Conservation (phyloP, 1,140 invertebrate species). For the Hesperophylax magnus region DNA sequence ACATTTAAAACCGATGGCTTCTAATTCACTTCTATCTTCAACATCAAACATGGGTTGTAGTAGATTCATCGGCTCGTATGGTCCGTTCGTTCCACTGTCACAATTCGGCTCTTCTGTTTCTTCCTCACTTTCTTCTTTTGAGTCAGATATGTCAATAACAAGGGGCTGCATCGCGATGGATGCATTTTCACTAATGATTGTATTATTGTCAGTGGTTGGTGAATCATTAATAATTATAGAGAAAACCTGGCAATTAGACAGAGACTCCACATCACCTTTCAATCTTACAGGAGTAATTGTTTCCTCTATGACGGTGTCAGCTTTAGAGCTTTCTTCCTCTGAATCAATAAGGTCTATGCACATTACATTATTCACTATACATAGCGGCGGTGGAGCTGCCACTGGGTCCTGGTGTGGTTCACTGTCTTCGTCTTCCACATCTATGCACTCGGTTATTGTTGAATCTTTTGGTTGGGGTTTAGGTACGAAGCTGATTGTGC, state of each 20-base stretch:
- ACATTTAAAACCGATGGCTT: constrained; percentile 9
- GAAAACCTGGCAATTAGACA: too few relatives aligned
- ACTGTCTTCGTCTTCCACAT: constrained; percentile 1
- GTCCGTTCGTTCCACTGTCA: too few relatives aligned
- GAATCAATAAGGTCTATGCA: constrained; percentile 3
- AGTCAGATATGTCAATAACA: background rate
- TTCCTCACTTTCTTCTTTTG: background rate
- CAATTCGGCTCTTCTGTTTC: too few relatives aligned
- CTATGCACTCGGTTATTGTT: background rate
- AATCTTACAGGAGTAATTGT: too few relatives aligned
- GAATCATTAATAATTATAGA: too few relatives aligned
- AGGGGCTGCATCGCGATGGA: background rate
- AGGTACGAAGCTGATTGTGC: background rate
- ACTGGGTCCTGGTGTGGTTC: background rate
- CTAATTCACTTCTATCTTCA: constrained; percentile 8
- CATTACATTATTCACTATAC: background rate
- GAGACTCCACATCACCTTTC: too few relatives aligned
- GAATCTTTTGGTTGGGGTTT: background rate
- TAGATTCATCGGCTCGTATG: constrained; percentile 7
- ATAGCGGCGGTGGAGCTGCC: too few relatives aligned
- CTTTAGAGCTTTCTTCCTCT: background rate
- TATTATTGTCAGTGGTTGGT: too few relatives aligned
- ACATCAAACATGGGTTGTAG: constrained; percentile 13
- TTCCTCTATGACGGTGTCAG: too few relatives aligned
- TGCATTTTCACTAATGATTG: too few relatives aligned